Base-by-base conservation (phyloP, 2,888 invertebrate genomes). In the Tetranychus piercei region DNA sequence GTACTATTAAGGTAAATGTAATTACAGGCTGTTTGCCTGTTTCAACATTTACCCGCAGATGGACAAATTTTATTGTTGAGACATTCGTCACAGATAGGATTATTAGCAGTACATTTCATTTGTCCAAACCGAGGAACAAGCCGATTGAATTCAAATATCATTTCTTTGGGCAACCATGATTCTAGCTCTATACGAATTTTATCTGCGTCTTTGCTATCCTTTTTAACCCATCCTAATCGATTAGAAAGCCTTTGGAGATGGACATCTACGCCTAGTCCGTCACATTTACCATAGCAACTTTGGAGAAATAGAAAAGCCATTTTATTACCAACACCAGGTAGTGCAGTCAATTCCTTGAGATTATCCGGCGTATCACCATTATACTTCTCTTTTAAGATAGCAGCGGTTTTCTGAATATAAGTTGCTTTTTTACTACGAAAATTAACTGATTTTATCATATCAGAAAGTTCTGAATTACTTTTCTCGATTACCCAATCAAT, bases 261-360 rank as follows among this genome's bases (percentile, higher is more conserved):
- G 0, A 94, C 94, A 82, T 99, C 99, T 0, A 99, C 97, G 75
- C 92, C 95, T 80, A 97, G 96, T 75, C 97, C 99, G 65, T 91
- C 90, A 6, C 90, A 85, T 81, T 89, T 85, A 77, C 89, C 87
- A 95, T 96, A 99, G 9, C 94, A 96, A 66, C 89, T 88, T 79
- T 89, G 88, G 95, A 97, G 95, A 78, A 93, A 93, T 77, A 99
- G 87, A 82, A 96, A 92, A 1, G 94, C 95, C 95, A 99, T 99
- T 85, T 96, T 99, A 0, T 94, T 94, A 0, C 97, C 96, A 34
- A 96, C 93, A 0, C 96, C 96, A 6, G 92, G 91, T n/a, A 99
- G 84, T 77, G 88, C 87, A 80, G 93, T 90, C 1, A 99, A 84
- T 74, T 88, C 90, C 78, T 90, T 87, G 0, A 90, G 86, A 5